Evolutionary conservation across 2,888 invertebrate species (phyloP).

Genomic region (Caenorhabditis sp.): DNA sequence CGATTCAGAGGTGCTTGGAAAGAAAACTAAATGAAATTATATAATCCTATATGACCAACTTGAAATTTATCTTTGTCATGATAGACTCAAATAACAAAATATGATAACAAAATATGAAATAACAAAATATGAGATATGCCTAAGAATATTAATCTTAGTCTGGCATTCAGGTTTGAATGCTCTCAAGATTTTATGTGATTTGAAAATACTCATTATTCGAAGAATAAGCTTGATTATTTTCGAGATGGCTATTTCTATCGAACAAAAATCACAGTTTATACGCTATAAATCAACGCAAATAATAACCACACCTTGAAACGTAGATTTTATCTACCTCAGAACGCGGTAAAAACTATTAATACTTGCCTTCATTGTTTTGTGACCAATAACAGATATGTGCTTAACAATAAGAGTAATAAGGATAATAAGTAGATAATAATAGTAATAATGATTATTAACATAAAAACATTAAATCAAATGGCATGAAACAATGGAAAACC

Average conservation of each 20-base stretch:
- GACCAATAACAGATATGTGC: not conserved
- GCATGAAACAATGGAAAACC: not conserved
- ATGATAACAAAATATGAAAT: no score
- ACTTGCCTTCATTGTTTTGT: not conserved
- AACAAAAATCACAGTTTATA: not conserved
- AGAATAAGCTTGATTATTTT: not conserved
- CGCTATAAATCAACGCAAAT: not conserved
- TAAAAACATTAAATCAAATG: not conserved
- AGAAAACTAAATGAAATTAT: no score
- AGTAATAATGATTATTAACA: not conserved
- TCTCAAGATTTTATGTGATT: no score
- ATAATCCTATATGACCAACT: no score
- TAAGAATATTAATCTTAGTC: no score
- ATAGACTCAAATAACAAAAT: no score
- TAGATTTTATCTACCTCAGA: not conserved
- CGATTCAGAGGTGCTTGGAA: no score
- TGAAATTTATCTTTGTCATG: no score
- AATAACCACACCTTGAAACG: not conserved
- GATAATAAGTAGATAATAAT: not conserved
- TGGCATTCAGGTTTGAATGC: no score
- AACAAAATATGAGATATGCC: no score
- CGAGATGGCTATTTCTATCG: not conserved
- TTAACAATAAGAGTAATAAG: not conserved
- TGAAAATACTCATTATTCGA: no score
- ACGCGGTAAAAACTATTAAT: not conserved